Evolutionary conservation across 2,113 vertebrate genomes (phyloP).

Genomic region (Halcyon malimbica): DNA sequence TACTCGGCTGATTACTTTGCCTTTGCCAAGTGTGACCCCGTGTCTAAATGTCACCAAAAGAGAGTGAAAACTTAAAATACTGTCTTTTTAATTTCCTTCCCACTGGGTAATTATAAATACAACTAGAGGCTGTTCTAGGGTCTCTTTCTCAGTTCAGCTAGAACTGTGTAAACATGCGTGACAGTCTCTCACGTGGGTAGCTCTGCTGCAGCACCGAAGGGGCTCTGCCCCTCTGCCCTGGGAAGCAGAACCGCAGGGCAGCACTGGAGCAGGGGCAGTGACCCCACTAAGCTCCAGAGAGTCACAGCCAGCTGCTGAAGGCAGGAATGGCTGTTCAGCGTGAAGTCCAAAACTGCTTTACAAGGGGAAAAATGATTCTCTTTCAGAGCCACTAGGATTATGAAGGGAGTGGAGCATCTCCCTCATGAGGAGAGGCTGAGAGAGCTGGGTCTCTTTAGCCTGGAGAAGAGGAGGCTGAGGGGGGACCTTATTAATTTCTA

Average conservation of each 20-base stretch:
- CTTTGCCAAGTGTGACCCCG: not conserved
- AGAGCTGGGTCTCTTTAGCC: no score
- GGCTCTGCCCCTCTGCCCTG: not conserved
- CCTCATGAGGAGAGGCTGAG: no score
- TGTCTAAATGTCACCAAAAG: not conserved
- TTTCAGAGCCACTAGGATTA: not conserved
- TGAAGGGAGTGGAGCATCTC: no score
- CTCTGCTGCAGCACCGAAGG: not conserved
- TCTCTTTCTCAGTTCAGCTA: not conserved
- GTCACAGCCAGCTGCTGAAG: not conserved
- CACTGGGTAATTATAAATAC: not conserved
- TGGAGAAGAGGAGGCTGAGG: no score
- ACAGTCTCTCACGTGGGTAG: not conserved
- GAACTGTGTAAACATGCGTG: not conserved
- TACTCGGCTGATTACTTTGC: not conserved
- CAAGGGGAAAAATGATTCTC: not conserved
- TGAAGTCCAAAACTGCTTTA: not conserved
- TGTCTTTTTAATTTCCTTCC: constrained; percentile 15
- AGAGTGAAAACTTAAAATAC: not conserved
- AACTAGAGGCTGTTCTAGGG: not conserved
- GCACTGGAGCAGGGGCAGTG: fast-evolving
- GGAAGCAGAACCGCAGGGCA: not conserved
- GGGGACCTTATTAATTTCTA: no score
- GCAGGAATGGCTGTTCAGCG: not conserved
- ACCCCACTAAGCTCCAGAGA: not conserved